Evolutionary conservation across 2,113 vertebrate genomes (phyloP).

Genomic region (Marmota flaviventris): DNA sequence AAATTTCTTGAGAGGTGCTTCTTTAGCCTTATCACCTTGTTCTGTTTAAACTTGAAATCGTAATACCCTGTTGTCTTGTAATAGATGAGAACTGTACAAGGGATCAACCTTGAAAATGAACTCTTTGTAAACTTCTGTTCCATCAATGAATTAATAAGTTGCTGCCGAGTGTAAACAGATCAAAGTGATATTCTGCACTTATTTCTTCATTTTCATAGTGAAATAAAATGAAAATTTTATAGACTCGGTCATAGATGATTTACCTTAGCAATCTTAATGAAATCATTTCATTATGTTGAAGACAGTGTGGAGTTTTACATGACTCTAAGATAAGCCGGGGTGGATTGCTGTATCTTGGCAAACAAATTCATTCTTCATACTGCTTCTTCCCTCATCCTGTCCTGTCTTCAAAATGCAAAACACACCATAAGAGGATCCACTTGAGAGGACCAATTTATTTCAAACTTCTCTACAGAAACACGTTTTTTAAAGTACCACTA

Average conservation of each 20-base stretch:
- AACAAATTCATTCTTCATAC: background rate
- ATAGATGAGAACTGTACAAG: background rate
- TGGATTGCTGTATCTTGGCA: background rate
- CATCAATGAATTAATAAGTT: background rate
- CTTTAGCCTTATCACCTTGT: background rate
- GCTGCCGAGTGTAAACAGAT: background rate
- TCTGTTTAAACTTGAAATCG: background rate
- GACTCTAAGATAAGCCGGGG: background rate
- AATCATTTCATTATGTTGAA: background rate
- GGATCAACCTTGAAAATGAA: background rate
- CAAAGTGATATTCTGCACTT: background rate
- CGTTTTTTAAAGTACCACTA: background rate
- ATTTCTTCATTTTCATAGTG: background rate
- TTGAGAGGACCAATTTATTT: background rate
- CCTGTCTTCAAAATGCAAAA: background rate
- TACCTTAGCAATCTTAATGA: background rate
- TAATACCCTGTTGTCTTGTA: background rate
- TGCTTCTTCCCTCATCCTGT: accelerated
- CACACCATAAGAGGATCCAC: background rate
- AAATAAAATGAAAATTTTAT: background rate
- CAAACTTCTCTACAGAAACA: background rate
- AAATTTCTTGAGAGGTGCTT: background rate
- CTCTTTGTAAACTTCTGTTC: background rate
- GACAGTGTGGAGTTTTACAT: background rate
- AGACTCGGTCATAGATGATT: background rate